Conservation (phyloP, 1,140 invertebrate species). For the Hypothenemus hampei region DNA sequence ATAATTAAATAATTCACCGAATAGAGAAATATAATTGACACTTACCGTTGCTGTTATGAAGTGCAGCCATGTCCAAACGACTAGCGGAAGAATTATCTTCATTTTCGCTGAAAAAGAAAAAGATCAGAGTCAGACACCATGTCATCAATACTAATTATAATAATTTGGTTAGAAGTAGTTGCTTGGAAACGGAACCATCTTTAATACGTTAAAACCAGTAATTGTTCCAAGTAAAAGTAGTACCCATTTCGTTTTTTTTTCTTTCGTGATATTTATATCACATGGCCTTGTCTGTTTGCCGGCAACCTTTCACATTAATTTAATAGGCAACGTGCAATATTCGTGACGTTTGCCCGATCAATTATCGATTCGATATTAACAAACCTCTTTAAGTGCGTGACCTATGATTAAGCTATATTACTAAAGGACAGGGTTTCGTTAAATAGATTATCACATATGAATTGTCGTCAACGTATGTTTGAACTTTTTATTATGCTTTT, state of each 20-base stretch:
- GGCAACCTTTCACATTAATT: background rate
- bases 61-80: slow-evolving; percentile 60
- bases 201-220: too few relatives aligned
- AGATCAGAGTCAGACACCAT: slow-evolving; percentile 23
- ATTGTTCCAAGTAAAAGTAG: slow-evolving; percentile 1
- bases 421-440: too few relatives aligned
- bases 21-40: slow-evolving; percentile 27
- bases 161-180: too few relatives aligned
- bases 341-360: background rate
- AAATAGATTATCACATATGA: too few relatives aligned
- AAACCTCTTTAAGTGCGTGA: too few relatives aligned
- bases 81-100: slow-evolving; percentile 67
- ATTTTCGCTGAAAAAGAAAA: slow-evolving; percentile 61
- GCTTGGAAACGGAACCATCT: too few relatives aligned
- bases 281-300: background rate
- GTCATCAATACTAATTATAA: slow-evolving; percentile 7
- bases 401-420: too few relatives aligned
- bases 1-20: slow-evolving; percentile 2
- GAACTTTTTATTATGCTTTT: too few relatives aligned
- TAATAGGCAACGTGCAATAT: slow-evolving; percentile 1
- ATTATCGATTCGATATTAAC: too few relatives aligned
- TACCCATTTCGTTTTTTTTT: background rate
- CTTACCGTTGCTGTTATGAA: slow-evolving; percentile 47
- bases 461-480: too few relatives aligned
- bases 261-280: background rate